phyloP scores from a whole-genome alignment of 2,888 invertebrate species.

The Operophtera brumata region DNA sequence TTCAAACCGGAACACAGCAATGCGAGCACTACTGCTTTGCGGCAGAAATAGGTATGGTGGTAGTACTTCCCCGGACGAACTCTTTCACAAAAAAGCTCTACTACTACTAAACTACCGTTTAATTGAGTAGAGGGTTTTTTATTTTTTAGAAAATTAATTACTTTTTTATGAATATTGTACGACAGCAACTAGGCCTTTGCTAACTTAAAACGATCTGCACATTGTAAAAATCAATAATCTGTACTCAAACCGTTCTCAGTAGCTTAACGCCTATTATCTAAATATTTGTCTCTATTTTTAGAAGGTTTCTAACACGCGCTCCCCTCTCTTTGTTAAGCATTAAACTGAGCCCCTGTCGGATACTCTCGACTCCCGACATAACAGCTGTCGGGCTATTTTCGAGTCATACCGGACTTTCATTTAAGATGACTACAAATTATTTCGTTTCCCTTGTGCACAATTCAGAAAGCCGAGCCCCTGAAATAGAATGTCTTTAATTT shows the following conservation, averaged over 20 bases:
- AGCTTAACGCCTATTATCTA: constrained; percentile 27
- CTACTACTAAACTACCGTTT: too few species aligned
- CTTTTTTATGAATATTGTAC: too few species aligned
- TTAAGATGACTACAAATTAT: constrained; percentile 43
- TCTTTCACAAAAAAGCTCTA: too few species aligned
- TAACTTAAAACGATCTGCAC: too few species aligned
- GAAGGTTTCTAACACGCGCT: constrained; percentile 45
- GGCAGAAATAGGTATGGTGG: too few species aligned
- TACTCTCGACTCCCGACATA: constrained; percentile 55
- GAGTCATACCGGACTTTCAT: constrained; percentile 60
- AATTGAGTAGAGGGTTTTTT: too few species aligned
- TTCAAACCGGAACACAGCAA: too few species aligned
- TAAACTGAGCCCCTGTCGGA: constrained; percentile 59
- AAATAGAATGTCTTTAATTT: constrained; percentile 11
- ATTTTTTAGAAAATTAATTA: too few species aligned
- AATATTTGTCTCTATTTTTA: constrained; percentile 33
- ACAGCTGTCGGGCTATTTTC: constrained; percentile 76
- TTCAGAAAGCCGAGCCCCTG: constrained; percentile 15
- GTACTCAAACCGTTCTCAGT: constrained; percentile 2
- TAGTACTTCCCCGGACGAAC: too few species aligned
- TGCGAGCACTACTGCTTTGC: too few species aligned
- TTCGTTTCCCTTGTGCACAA: constrained; percentile 26
- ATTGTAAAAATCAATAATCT: neutral
- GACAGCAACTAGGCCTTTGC: too few species aligned
- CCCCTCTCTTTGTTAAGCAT: constrained; percentile 47